phyloP scores from a whole-genome alignment of 1,140 invertebrate species.

The Pseudomyrmex gracilis region DNA sequence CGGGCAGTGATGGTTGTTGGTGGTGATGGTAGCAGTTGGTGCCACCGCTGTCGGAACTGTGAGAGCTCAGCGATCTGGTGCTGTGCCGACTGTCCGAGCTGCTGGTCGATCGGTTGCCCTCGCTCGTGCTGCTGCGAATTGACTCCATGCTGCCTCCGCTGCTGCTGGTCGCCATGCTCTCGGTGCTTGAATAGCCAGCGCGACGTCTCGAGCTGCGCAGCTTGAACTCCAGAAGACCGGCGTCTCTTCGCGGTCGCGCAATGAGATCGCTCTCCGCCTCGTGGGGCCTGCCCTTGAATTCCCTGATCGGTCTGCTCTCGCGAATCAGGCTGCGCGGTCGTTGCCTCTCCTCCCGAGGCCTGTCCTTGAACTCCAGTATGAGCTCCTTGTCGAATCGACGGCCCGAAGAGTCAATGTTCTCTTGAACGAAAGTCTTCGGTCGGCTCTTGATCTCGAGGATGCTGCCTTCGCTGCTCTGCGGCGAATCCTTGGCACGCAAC shows the following conservation, averaged over 20 bases:
- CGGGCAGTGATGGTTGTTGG: conserved; percentile 87
- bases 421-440: conserved; percentile 82
- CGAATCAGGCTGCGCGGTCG: conserved; percentile 82
- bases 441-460: conserved; percentile 88
- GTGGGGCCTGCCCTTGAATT: conserved; percentile 88
- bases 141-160: conserved; percentile 94
- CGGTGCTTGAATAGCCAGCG: conserved; percentile 92
- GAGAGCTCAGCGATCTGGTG: conserved; percentile 90
- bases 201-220: conserved; percentile 84
- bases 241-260: conserved; percentile 76
- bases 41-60: conserved; percentile 92
- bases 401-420: conserved; percentile 72
- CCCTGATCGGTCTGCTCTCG: conserved; percentile 88
- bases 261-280: conserved; percentile 77
- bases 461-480: conserved; percentile 89
- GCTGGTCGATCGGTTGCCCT: conserved; percentile 92
- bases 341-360: conserved; percentile 87
- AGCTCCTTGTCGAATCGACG: conserved; percentile 87
- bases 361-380: conserved; percentile 89
- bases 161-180: conserved; percentile 94
- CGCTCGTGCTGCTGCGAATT: conserved; percentile 92
- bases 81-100: conserved; percentile 92
- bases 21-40: conserved; percentile 85
- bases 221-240: conserved; percentile 80
- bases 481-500: conserved; percentile 87